Evolutionary conservation across 2,797 vertebrate species (phyloP), one percentile per base, ranked within the genome.

Genomic region (Chrosomus eos): DNA sequence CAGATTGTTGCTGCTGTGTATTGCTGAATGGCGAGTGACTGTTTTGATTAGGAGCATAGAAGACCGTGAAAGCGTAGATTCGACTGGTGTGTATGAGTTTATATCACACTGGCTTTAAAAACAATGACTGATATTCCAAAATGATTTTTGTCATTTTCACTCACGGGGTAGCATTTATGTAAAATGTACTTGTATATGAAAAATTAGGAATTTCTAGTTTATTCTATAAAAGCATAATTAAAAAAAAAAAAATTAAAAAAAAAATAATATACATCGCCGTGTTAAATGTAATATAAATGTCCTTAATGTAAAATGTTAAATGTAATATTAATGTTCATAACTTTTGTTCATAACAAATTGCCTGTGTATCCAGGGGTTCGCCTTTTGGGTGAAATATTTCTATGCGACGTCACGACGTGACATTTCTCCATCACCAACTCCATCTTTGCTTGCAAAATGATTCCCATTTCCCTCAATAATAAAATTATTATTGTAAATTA

Each of bases 41-140:
- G n/a, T 33, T 79, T 79, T 79, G 11, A 66, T 31, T 31, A 14
- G 19, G 16, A 40, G n/a, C n/a, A 55, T 38, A 53, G 5, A 18
- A 74, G 28, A 74, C 45, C 6, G 16, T 45, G 26, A 45, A 31
- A 31, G 10, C 16, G 18, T n/a, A 45, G 19, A n/a, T 14, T 48
- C 31, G 8, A 8, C 53, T 21, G 43, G 60, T 51, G 43, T 80
- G 19, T 53, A n/a, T 18, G 23, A 40, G n/a, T 43, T 51, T 70
- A 66, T 55, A 38, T 81, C 48, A 58, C 21, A 5, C 33, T 76
- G 21, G 28, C 73, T 55, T 75, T 36, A 55, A 55, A 75, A 75
- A 36, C 31, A 9, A 13, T 16, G 19, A 33, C 1, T 3, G 28
- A 23, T 55, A 53, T 75, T 75, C 36, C 7, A 38, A 58, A 73